phyloP scores from a whole-genome alignment of 2,888 invertebrate genomes.

The Nycteola revayana region DNA sequence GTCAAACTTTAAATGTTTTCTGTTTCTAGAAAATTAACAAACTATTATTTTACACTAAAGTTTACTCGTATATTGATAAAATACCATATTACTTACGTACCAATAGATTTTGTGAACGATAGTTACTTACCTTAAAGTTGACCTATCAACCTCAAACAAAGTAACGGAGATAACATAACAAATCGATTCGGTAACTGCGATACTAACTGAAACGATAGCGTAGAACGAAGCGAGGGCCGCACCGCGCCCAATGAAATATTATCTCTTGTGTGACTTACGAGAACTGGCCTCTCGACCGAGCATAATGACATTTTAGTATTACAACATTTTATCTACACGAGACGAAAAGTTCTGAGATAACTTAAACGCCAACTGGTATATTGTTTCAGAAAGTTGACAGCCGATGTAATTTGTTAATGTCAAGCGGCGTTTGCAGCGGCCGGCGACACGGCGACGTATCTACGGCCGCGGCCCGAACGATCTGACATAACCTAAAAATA shows the following conservation, averaged over 20 bases:
- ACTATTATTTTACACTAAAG: too few relatives aligned
- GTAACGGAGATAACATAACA: constrained; percentile 73
- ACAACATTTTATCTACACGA: constrained; percentile 78
- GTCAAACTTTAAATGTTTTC: too few relatives aligned
- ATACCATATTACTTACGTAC: constrained; percentile 19
- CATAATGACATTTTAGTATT: constrained; percentile 81
- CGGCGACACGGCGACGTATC: constrained; percentile 45
- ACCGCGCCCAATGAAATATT: constrained; percentile 66
- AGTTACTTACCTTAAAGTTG: constrained; percentile 64
- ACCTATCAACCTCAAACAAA: constrained; percentile 75
- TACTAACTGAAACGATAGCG: constrained; percentile 65
- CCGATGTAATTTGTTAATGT: constrained; percentile 79
- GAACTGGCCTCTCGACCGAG: constrained; percentile 59
- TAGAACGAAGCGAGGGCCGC: constrained; percentile 40
- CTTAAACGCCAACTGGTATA: constrained; percentile 79
- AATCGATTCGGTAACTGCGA: constrained; percentile 69
- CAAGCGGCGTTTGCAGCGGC: constrained; percentile 49
- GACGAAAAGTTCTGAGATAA: constrained; percentile 77
- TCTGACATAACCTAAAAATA: constrained; percentile 70
- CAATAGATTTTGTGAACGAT: constrained; percentile 53
- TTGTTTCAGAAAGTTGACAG: constrained; percentile 79
- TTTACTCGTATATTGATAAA: too few relatives aligned
- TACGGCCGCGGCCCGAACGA: constrained; percentile 40
- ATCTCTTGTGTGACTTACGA: constrained; percentile 66
- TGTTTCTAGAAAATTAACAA: too few relatives aligned